Conservation (phyloP, 2,113 vertebrate genomes). For the Muscicapa adusta region DNA sequence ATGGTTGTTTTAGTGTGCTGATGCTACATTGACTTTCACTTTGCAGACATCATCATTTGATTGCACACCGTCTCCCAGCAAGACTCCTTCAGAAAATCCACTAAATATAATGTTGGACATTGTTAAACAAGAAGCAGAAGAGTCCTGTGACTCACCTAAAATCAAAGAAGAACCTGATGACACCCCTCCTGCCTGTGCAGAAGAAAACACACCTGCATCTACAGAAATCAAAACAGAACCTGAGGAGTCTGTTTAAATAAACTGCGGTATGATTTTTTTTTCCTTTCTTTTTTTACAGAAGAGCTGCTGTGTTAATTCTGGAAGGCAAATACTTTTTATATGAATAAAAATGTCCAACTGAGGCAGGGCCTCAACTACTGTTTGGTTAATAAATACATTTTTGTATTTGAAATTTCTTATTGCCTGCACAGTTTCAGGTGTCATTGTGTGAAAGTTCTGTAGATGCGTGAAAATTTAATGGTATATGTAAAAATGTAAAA, state of each 20-base stretch:
- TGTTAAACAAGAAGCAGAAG: constrained; percentile 82
- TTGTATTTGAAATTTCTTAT: constrained; percentile 92
- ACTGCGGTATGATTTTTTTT: constrained; percentile 48
- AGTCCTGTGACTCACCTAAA: constrained; percentile 71
- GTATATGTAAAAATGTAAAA: constrained; percentile 82
- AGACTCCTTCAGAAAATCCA: constrained; percentile 88
- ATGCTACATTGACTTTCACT: neutral
- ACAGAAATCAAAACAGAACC: constrained; percentile 79
- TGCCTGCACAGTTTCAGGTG: constrained; percentile 87
- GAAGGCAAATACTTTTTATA: constrained; percentile 79
- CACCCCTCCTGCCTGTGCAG: constrained; percentile 66
- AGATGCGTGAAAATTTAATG: constrained; percentile 79
- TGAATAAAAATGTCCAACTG: constrained; percentile 78
- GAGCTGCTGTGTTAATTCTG: constrained; percentile 74
- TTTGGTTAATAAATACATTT: constrained; percentile 97
- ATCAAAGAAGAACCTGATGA: constrained; percentile 84
- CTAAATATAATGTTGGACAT: constrained; percentile 84
- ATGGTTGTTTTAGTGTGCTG: neutral
- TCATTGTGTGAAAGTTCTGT: constrained; percentile 85
- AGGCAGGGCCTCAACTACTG: constrained; percentile 81
- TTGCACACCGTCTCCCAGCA: constrained; percentile 90
- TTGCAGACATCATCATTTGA: constrained; percentile 90
- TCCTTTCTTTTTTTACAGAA: constrained; percentile 56
- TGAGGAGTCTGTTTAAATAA: constrained; percentile 72
- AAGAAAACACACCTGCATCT: constrained; percentile 71